phyloP scores from a whole-genome alignment of 1,140 invertebrate genomes.

The Penaeus vannamei region DNA sequence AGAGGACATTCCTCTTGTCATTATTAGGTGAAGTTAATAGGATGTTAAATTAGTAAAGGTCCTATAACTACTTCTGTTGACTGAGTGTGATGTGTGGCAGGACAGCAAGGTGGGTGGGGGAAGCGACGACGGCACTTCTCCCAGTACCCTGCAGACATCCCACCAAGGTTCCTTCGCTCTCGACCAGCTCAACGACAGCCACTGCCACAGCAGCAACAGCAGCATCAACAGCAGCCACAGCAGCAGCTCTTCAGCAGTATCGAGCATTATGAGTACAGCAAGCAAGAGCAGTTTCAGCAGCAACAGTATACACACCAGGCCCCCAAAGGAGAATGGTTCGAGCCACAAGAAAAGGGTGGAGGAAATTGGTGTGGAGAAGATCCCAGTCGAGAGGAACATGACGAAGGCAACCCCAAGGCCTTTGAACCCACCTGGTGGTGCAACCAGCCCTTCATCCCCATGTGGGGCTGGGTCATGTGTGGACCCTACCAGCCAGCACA shows the following conservation, averaged over 20 bases:
- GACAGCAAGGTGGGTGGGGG: slow-evolving; percentile 52
- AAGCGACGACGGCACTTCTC: slow-evolving; percentile 26
- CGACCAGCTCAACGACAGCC: neutral
- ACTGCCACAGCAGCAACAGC: slow-evolving; percentile 12
- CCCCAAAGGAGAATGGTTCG: slow-evolving; percentile 26
- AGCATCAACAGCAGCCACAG: slow-evolving; percentile 14
- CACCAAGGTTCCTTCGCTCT: slow-evolving; percentile 37
- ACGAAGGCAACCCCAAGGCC: neutral
- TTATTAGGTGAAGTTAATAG: no score
- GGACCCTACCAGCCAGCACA: slow-evolving; percentile 1
- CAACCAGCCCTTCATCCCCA: neutral
- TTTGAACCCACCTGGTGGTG: slow-evolving; percentile 4
- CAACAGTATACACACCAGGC: neutral
- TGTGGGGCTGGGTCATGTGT: slow-evolving; percentile 3
- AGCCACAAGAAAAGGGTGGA: slow-evolving; percentile 9
- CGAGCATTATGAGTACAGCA: neutral
- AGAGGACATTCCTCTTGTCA: no score
- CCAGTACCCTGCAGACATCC: slow-evolving; percentile 33
- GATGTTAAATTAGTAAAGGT: neutral
- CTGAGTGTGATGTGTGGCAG: slow-evolving; percentile 49
- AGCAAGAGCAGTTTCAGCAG: neutral
- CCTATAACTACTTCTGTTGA: slow-evolving; percentile 29
- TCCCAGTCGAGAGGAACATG: neutral
- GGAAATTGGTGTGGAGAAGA: slow-evolving; percentile 5
- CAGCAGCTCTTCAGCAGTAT: neutral